Base-by-base conservation (phyloP, 1,140 invertebrate species). In the Euura lappo region DNA sequence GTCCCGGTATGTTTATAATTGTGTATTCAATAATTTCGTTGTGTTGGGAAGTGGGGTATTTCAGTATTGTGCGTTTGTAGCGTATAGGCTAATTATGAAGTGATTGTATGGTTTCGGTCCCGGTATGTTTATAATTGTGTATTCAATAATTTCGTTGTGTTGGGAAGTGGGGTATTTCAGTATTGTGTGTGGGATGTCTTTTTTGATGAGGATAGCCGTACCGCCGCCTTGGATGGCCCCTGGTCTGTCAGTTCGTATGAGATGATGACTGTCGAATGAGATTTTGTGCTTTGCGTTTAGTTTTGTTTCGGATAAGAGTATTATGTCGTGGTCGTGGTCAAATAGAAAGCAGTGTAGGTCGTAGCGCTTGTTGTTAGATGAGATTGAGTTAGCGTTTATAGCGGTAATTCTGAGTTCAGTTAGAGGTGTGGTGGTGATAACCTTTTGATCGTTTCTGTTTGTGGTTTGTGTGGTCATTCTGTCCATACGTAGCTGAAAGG, bases 371-470 rank as follows among this genome's bases (percentile, higher is more conserved):
- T 72, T 43, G 6, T 45, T 45, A 6, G 70, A 5, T 6, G 13
- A 45, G n/a, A 75, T 10, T 4, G 74, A 75, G 6, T 75, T 71
- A 2, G 72, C 71, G 44, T 75, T 75, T 44, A 75, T 75, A 11
- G 70, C 70, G 10, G 44, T 11, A 45, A 75, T 60, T 68, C 11
- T 71, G 46, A 45, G 45, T 10, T 11, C 13, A 28, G 28, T 28
- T 28, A 28, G 28, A 1, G 28, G 28, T 28, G 28, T 28, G 28
- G 28, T 28, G 28, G 28, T 28, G 28, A 1, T 1, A 28, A 1
- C 28, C 28, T 28, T 28, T 28, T 28, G 13, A 8, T 71, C 7
- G 65, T 47, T 3, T 28, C 64, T n/a, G 68, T 44, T 65, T 10
- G 45, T 69, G 45, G 47, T 51, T 7, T 51, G 47, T 51, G 7